Evolutionary conservation across 2,888 invertebrate genomes (phyloP).

Genomic region (Pristionchus exspectatus): DNA sequence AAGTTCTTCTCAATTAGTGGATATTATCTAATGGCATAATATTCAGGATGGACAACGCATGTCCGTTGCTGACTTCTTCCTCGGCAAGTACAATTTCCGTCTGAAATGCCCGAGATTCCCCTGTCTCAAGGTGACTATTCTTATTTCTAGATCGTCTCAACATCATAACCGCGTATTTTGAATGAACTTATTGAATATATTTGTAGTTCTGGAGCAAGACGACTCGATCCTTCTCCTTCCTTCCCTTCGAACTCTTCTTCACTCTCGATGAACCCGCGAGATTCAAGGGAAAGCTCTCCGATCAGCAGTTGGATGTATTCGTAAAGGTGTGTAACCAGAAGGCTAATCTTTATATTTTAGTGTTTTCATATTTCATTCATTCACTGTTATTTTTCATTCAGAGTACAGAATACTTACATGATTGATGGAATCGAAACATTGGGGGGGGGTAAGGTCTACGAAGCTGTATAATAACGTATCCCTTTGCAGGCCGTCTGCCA

Average conservation of each 20-base stretch:
- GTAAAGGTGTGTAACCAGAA: not conserved
- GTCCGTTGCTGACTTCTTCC: constrained; percentile 30
- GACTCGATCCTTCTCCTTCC: not conserved
- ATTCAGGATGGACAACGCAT: not conserved
- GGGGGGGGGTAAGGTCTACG: not conserved
- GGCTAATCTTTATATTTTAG: too few species aligned
- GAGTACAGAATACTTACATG: too few species aligned
- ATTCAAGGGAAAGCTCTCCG: constrained; percentile 28
- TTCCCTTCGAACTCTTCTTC: constrained; percentile 34
- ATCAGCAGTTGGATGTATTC: constrained; percentile 6
- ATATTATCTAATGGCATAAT: too few species aligned
- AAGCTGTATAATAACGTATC: not conserved
- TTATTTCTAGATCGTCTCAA: not conserved
- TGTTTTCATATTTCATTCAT: not conserved
- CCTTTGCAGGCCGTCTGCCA: constrained; percentile 1
- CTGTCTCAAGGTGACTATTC: constrained; percentile 15
- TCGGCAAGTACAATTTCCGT: not conserved
- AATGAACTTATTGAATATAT: not conserved
- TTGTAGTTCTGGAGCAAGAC: constrained; percentile 2
- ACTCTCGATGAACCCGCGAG: not conserved
- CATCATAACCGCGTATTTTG: not conserved
- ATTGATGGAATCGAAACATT: not conserved
- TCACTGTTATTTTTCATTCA: not conserved
- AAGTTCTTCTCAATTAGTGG: not conserved
- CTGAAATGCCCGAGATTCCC: constrained; percentile 25